Conservation (phyloP, 2,113 vertebrate genomes). For the Chinchilla lanigera region DNA sequence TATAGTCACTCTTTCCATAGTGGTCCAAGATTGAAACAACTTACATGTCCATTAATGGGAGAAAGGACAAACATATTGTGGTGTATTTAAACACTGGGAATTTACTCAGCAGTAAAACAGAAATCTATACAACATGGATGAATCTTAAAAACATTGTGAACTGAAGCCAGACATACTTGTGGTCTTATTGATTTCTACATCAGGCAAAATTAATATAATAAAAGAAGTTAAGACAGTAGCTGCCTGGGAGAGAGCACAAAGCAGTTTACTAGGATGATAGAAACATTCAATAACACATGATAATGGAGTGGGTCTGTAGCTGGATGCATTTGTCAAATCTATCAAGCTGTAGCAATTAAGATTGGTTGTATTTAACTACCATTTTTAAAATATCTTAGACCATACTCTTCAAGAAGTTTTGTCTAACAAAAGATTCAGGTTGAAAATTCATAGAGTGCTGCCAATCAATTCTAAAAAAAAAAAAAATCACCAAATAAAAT, state of each 20-base stretch:
- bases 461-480: slow-evolving; percentile 22
- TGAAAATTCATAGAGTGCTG: not conserved
- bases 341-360: not conserved
- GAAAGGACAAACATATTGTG: not conserved
- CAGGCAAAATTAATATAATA: not conserved
- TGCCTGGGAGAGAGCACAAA: not conserved
- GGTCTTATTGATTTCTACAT: not conserved
- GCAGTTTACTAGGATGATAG: not conserved
- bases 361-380: not conserved
- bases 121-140: not conserved
- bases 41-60: not conserved
- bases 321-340: not conserved
- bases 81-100: not conserved
- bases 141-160: not conserved
- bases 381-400: not conserved
- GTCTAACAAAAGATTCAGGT: not conserved
- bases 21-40: not conserved
- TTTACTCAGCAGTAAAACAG: not conserved
- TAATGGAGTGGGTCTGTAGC: not conserved
- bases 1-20: not conserved
- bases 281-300: not conserved
- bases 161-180: not conserved
- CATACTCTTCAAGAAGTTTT: not conserved
- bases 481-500: not conserved
- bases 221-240: not conserved